Evolutionary conservation across 2,797 vertebrate genomes (phyloP).

Genomic region (Brachymystax lenok): DNA sequence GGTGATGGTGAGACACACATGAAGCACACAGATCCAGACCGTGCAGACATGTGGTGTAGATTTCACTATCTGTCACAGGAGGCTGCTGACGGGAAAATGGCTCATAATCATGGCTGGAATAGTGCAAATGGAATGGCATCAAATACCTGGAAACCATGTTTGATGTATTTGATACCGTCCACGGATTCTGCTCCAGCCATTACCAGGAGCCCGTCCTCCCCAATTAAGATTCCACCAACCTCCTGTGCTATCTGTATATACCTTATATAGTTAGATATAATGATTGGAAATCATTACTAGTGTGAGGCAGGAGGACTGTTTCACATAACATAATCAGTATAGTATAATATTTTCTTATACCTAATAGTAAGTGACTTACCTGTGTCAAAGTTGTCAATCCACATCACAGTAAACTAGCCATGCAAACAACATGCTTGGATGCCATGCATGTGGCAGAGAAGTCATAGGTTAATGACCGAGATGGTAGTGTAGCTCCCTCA

Average conservation of each 20-base stretch:
- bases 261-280: background rate
- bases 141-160: too few relatives aligned
- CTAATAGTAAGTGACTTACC: background rate
- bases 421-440: conserved; percentile 71
- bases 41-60: background rate
- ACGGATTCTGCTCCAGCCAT: too few relatives aligned
- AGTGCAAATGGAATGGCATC: too few relatives aligned
- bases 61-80: background rate
- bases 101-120: too few relatives aligned
- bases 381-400: conserved; percentile 11
- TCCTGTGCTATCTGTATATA: background rate
- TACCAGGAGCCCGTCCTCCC: too few relatives aligned
- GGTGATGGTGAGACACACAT: background rate
- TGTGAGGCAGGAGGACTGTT: background rate
- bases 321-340: background rate
- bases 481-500: background rate
- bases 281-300: background rate
- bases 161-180: too few relatives aligned
- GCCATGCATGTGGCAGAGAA: conserved; percentile 60
- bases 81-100: background rate
- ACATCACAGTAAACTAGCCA: conserved; percentile 50
- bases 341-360: background rate
- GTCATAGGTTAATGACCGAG: conserved; percentile 13
- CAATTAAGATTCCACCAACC: too few relatives aligned
- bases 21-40: background rate